Evolutionary conservation across 2,888 invertebrate genomes (phyloP).

Genomic region (Lasius fuliginosus): DNA sequence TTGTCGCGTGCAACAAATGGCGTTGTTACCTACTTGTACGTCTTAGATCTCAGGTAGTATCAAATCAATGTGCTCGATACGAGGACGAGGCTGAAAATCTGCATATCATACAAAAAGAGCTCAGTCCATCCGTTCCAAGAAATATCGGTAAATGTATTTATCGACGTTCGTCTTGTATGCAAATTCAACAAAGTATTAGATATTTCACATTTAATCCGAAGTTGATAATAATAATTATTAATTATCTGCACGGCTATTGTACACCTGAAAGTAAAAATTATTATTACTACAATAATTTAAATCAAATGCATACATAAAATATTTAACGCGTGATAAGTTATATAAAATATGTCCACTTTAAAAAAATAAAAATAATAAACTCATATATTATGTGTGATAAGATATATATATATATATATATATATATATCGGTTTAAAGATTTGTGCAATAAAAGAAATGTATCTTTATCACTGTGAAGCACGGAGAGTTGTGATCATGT

Average conservation of each 20-base stretch:
- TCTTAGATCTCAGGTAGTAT: background rate
- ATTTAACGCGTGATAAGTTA: background rate
- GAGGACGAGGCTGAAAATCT: conserved; percentile 48
- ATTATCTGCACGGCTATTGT: background rate
- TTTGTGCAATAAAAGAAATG: conserved; percentile 11
- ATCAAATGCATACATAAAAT: background rate
- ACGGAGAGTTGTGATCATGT: background rate
- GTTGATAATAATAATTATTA: background rate
- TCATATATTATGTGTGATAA: background rate
- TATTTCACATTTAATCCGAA: background rate
- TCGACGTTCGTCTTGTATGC: background rate
- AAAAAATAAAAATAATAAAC: background rate
- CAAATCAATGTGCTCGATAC: conserved; percentile 42
- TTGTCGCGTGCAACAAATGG: conserved; percentile 55
- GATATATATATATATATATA: background rate
- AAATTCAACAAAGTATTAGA: background rate
- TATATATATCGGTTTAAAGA: background rate
- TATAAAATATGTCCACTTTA: background rate
- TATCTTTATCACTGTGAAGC: conserved; percentile 10
- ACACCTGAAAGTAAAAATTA: background rate
- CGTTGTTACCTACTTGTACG: conserved; percentile 28
- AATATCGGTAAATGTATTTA: background rate
- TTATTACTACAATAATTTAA: background rate
- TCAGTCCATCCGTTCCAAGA: background rate
- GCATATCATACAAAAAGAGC: conserved; percentile 43